Evolutionary conservation across 1,140 invertebrate species (phyloP), one percentile per base, ranked within the genome.

Genomic region (Caerostris extrusa): DNA sequence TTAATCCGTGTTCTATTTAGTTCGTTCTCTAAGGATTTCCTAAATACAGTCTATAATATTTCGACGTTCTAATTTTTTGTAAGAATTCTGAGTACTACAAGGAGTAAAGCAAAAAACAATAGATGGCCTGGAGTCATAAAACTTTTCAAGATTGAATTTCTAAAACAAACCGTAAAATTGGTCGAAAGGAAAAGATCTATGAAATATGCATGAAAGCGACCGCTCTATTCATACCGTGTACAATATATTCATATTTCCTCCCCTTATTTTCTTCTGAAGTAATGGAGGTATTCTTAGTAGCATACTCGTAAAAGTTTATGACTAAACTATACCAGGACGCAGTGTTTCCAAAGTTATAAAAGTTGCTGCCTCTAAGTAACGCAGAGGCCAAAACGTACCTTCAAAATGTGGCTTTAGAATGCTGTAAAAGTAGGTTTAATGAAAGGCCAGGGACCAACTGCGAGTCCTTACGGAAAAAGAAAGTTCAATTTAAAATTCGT

Each of bases 91-190:
- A 34, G 34, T 34, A 34, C 0, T 34, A 34, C 34, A 34, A 34
- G 34, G 71, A 77, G 10, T 12, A 34, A 34, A 3, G 10, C 71
- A 77, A 34, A n/a, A 77, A 77, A 77, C 71, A 77, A 77, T 50
- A 77, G 71, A 77, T 77, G 58, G 86, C 86, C 60, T 7, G 19
- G 14, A 64, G 86, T 64, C 86, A 88, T 88, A 88, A 88, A 88
- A 88, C 86, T 88, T 88, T 57, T 64, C 86, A 88, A 88, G 86
- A 88, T 88, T 88, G 86, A 88, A 88, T 88, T 88, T 64, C 86
- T 60, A 88, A 88, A 88, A 88, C 86, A 88, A 88, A 88, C 86
- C 86, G 60, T 88, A 88, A 88, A 88, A 88, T 88, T 88, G 86
- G 50, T 5, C 34, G 19, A 57, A 64, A 50, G 50, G 58, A 64